phyloP scores from a whole-genome alignment of 2,113 vertebrate genomes.

The Genyomyrus donnyi region DNA sequence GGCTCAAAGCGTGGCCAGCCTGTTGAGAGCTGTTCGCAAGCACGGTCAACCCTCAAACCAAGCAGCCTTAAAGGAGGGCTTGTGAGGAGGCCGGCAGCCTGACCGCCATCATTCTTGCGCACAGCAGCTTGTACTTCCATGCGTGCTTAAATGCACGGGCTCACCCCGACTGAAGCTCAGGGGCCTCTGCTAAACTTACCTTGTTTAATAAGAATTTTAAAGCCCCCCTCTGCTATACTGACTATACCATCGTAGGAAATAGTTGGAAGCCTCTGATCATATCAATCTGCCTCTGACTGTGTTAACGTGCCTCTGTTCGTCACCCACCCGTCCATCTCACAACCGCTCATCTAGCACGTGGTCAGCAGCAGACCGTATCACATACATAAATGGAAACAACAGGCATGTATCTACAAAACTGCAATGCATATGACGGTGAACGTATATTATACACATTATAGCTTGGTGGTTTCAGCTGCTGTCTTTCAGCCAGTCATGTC shows the following conservation, averaged over 20 bases:
- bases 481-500: not conserved
- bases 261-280: not conserved
- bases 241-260: not conserved
- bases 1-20: too few relatives aligned
- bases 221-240: not conserved
- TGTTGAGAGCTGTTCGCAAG: not conserved
- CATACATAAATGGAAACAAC: not conserved
- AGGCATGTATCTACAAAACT: not conserved
- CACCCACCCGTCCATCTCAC: not conserved
- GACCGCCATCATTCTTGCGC: not conserved
- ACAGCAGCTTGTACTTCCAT: not conserved
- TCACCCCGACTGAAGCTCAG: not conserved
- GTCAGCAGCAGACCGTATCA: not conserved
- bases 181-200: not conserved
- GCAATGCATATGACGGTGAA: not conserved
- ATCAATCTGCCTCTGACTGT: not conserved
- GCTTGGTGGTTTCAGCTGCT: not conserved
- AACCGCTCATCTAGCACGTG: not conserved
- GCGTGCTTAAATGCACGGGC: not conserved
- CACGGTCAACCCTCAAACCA: not conserved
- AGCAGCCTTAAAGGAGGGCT: not conserved
- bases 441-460: not conserved
- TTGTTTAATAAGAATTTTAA: not conserved
- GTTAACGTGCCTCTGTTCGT: not conserved
- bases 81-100: not conserved